Conservation (phyloP, 1,140 invertebrate genomes). For the Drosophila lowei region DNA sequence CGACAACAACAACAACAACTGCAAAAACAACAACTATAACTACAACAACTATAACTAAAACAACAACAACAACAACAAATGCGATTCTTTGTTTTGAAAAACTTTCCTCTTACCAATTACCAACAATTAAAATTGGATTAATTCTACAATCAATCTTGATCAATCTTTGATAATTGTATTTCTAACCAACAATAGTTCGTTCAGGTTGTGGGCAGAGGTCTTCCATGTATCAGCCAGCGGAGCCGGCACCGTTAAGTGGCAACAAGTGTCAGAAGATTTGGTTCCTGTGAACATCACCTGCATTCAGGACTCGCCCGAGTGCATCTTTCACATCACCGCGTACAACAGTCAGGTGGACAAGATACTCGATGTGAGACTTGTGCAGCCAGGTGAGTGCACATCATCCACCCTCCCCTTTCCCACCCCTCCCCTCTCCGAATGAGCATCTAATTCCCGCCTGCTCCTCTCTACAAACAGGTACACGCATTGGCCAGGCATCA, state of each 20-base stretch:
- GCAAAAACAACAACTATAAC: constrained; percentile 34
- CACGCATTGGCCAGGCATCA: constrained; percentile 97
- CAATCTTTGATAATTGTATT: constrained; percentile 51
- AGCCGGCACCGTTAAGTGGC: constrained; percentile 96
- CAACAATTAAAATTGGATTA: constrained; percentile 38
- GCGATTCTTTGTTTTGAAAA: constrained; percentile 59
- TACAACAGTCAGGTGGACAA: constrained; percentile 99
- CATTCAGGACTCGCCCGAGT: constrained; percentile 97
- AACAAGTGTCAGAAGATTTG: constrained; percentile 98
- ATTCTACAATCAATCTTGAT: constrained; percentile 24
- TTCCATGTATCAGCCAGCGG: constrained; percentile 97
- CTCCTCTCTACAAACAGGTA: constrained; percentile 86
- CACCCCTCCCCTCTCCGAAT: no score
- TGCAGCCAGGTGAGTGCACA: constrained; percentile 93
- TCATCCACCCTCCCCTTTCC: background rate
- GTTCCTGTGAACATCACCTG: constrained; percentile 99
- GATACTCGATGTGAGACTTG: constrained; percentile 97
- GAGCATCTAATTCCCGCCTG: background rate
- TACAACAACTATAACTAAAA: constrained; percentile 36
- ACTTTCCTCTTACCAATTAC: constrained; percentile 57
- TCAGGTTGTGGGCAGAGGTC: constrained; percentile 98
- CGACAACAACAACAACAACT: constrained; percentile 42
- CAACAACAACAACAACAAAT: constrained; percentile 59
- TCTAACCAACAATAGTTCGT: constrained; percentile 81
- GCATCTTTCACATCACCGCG: constrained; percentile 98